Percentiles rank a stretch among this genome's conserved stretches.
Conservation (phyloP, 2,797 vertebrate genomes). For the Atherinosoma microstoma region DNA sequence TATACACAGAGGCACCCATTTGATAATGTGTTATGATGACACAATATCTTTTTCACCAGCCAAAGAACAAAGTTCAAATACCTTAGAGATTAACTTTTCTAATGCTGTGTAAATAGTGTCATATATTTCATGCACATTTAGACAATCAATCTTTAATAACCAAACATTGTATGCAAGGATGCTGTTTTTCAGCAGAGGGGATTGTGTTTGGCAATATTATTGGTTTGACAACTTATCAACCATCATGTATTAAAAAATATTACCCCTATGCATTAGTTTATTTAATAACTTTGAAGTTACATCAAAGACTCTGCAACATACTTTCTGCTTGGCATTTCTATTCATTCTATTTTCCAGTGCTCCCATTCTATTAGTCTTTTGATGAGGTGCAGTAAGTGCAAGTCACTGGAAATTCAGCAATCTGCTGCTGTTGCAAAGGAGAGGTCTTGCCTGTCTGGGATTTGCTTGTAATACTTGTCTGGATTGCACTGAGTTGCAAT, state of each 20-base stretch:
- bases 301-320: constrained; percentile 3
- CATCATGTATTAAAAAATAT: not conserved
- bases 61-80: constrained; percentile 49
- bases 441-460: constrained; percentile 19
- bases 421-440: constrained; percentile 18
- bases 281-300: not conserved
- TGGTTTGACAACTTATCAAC: not conserved
- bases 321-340: constrained; percentile 17
- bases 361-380: constrained; percentile 23
- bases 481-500: not conserved
- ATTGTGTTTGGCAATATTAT: constrained; percentile 23
- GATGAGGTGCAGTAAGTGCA: constrained; percentile 4
- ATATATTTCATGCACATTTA: constrained; percentile 30
- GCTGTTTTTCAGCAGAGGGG: constrained; percentile 14
- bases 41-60: constrained; percentile 52
- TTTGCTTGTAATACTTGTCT: constrained; percentile 17
- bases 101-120: constrained; percentile 10
- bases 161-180: constrained; percentile 19
- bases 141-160: constrained; percentile 40
- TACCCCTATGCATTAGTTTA: not conserved
- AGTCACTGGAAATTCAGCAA: constrained; percentile 15
- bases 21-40: constrained; percentile 65
- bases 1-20: constrained; percentile 55
- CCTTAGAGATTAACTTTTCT: constrained; percentile 40
- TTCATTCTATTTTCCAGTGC: not conserved